These are phyloP conservation scores for Canis aureus DNA, from an alignment of 2,113 vertebrate species.

Conservation along the genomic window DNA sequence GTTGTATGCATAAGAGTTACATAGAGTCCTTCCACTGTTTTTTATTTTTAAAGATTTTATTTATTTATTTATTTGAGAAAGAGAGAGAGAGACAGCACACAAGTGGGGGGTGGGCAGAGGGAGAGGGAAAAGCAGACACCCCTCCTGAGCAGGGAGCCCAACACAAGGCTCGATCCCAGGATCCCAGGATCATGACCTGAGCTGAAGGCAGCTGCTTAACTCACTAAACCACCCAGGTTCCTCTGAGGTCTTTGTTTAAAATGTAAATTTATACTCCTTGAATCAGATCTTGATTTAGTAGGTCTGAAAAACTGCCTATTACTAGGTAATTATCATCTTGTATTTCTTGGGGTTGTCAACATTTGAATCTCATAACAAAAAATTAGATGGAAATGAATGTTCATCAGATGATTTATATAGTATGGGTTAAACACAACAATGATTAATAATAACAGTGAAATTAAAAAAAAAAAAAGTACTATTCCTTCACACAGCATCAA, in stretches of 20 bases:
- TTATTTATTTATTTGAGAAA: not conserved
- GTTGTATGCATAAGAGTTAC: not conserved
- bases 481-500: not conserved
- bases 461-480: not conserved
- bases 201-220: not conserved
- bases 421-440: not conserved
- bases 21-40: not conserved
- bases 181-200: not conserved
- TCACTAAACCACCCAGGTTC: no score
- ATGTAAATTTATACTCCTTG: not conserved
- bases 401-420: not conserved
- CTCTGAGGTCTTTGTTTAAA: not conserved
- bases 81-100: not conserved
- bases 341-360: not conserved
- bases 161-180: not conserved
- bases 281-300: slow-evolving; percentile 3
- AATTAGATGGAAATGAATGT: not conserved
- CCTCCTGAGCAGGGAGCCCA: not conserved
- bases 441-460: slow-evolving; percentile 11
- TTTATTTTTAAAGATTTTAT: not conserved
- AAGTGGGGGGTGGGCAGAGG: not conserved
- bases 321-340: not conserved
- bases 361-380: slow-evolving; percentile 20
- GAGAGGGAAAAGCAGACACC: not conserved
- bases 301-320: not conserved